Conservation (phyloP, 2,113 vertebrate species). For the Sus scrofa region DNA sequence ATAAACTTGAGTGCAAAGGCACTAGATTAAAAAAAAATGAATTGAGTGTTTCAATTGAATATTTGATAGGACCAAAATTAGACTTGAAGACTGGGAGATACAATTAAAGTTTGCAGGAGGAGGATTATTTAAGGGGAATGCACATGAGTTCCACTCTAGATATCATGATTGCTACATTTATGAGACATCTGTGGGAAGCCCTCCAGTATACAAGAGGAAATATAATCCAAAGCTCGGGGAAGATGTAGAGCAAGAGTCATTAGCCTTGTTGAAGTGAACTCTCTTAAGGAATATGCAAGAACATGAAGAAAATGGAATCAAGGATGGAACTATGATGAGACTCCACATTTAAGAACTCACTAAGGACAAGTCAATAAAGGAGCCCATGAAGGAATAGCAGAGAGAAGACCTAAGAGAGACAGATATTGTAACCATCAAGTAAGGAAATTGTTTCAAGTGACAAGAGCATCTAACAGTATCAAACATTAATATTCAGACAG, state of each 20-base stretch:
- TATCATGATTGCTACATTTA: constrained; percentile 12
- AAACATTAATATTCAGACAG: not conserved
- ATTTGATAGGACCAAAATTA: not conserved
- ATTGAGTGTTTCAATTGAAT: not conserved
- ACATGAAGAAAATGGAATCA: not conserved
- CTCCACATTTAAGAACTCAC: not conserved
- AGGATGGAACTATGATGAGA: not conserved
- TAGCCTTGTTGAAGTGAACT: constrained; percentile 29
- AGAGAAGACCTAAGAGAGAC: not conserved
- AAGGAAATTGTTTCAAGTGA: not conserved
- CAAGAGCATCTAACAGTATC: not conserved
- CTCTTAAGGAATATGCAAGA: not conserved
- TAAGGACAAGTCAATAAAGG: not conserved
- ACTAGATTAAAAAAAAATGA: not conserved
- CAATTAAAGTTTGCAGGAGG: constrained; percentile 35
- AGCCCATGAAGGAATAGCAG: not conserved
- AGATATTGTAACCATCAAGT: not conserved
- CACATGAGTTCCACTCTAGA: not conserved
- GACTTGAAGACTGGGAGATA: not conserved
- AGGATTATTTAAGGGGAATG: constrained; percentile 42
- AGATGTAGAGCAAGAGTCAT: not conserved
- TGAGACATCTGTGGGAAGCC: constrained; percentile 46
- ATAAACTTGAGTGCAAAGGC: not conserved
- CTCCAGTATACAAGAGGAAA: not conserved
- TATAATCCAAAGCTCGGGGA: constrained; percentile 1